Evolutionary conservation across 2,888 invertebrate genomes (phyloP), one percentile per base, ranked within the genome.

Genomic region (Hirtodrosophila cameraria): DNA sequence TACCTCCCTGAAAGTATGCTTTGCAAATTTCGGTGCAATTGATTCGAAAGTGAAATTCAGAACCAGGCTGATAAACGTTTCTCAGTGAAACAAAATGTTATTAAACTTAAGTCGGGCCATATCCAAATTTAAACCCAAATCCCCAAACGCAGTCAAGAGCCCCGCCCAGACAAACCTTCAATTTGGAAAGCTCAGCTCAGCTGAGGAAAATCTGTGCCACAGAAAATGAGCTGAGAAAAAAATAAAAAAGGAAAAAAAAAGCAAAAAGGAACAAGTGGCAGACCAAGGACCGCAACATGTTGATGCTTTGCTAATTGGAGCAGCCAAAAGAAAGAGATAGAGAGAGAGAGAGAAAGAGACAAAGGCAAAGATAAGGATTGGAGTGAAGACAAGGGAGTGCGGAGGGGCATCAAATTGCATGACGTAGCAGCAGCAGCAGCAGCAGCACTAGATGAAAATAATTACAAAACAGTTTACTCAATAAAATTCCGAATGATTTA

Each of bases 381-480:
- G 23, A 13, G 27, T 8, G 13, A 2, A 5, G 18, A 16, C 13
- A 13, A 4, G 35, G 18, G 9, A 33, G 15, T 28, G 39, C 42
- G 18, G 15, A 1, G 9, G 23, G 13, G 20, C 20, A n/a, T 9
- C n/a, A n/a, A n/a, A 11, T 28, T n/a, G 43, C 30, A 54, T 70
- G 64, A 59, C 54, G 59, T 49, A 38, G 54, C 59, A 45, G 33
- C 45, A 38, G 30, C 33, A 39, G 57, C 1, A 23, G 54, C 59
- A 43, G 39, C 45, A 38, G 30, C 35, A 41, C 50, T 61, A 55
- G 78, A 75, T 77, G 80, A 77, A 77, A 83, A 81, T 81, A 81
- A 81, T 81, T 83, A 77, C 69, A 75, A 83, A 81, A 72, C 80
- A 80, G 80, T 81, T 81, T 81, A 77, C 77, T 75, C 72, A 77